Conservation (phyloP, 1,140 invertebrate species). For the Drosophila subobscura region DNA sequence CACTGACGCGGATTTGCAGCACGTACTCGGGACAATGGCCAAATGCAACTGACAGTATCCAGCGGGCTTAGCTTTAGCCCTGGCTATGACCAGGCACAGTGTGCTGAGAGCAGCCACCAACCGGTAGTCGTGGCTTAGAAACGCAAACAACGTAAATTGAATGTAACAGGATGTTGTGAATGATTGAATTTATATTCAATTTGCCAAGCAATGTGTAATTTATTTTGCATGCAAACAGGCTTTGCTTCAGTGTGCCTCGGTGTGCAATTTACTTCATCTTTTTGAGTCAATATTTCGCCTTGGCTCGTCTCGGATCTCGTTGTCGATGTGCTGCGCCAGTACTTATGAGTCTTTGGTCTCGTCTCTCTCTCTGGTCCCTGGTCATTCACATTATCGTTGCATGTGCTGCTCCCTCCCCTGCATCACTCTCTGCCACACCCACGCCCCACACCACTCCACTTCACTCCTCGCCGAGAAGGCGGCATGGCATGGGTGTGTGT, state of each 20-base stretch:
- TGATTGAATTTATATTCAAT: not conserved
- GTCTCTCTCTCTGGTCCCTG: slow-evolving; percentile 35
- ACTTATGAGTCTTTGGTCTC: slow-evolving; percentile 10
- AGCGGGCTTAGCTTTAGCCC: slow-evolving; percentile 17
- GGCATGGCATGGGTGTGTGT: slow-evolving; percentile 15
- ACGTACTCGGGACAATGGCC: slow-evolving; percentile 42
- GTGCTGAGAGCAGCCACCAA: not conserved
- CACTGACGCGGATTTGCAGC: slow-evolving; percentile 46
- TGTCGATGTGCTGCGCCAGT: slow-evolving; percentile 35
- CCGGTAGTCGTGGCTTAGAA: no score
- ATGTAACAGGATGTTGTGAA: not conserved
- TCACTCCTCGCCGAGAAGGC: not conserved
- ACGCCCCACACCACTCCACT: no score
- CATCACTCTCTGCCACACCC: no score
- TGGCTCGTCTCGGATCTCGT: slow-evolving; percentile 7
- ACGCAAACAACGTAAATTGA: no score
- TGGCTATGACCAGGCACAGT: slow-evolving; percentile 22
- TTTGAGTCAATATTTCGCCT: not conserved
- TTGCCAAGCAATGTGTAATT: no score
- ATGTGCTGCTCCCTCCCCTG: slow-evolving; percentile 16
- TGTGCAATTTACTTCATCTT: slow-evolving; percentile 17
- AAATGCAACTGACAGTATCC: slow-evolving; percentile 31
- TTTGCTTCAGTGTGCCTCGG: slow-evolving; percentile 5
- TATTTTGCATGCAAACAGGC: not conserved
- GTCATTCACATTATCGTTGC: slow-evolving; percentile 75